Base-by-base conservation (phyloP, 1,140 invertebrate genomes). In the Pollicipes pollicipes region DNA sequence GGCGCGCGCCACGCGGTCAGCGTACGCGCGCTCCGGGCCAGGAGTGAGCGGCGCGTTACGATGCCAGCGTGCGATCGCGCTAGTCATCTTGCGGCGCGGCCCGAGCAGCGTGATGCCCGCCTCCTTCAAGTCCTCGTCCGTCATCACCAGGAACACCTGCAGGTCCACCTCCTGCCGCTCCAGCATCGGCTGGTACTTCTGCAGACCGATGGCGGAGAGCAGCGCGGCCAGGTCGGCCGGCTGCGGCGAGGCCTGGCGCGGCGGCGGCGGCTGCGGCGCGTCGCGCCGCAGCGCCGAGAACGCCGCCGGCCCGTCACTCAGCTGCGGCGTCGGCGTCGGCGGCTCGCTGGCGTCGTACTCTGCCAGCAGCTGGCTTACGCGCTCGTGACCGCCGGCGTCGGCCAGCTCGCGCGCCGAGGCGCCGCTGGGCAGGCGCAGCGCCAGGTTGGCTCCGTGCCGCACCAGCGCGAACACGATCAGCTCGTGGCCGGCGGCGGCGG, bases 101-200 rank as follows among this genome's bases (percentile, higher is more conserved):
- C 82, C 81, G 76, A 83, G 78, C 72, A 82, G 77, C 80, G 81
- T 79, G 74, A 83, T 80, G 27, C 82, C 82, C 69, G 83, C 78
- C 75, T 83, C 82, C 71, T 82, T 82, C 6, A 83, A 77, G 73
- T 83, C 83, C 72, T 81, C 79, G 72, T 83, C 83, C 13, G 79
- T 83, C 26, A 83, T 77, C 0, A 79, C 79, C 13, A 83, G 77
- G 74, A 83, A 83, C 27, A 82, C 78, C 69, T 80, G 76, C 26
- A 83, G 72, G 73, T 83, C 81, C n/a, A 83, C 79, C 72, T 82
- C 81, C 74, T 83, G 81, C 73, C 82, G 78, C 64, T 79, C 79
- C 76, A 83, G 83, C 24, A 78, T 76, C n/a, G 75, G 69, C 68
- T 77, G 69, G 72, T 83, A 83, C 71, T 82, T 81, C 16, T 74